Evolutionary conservation across 64 coral and sea anemone genomes (phyloP).

Genomic region (Porites australiensis): DNA sequence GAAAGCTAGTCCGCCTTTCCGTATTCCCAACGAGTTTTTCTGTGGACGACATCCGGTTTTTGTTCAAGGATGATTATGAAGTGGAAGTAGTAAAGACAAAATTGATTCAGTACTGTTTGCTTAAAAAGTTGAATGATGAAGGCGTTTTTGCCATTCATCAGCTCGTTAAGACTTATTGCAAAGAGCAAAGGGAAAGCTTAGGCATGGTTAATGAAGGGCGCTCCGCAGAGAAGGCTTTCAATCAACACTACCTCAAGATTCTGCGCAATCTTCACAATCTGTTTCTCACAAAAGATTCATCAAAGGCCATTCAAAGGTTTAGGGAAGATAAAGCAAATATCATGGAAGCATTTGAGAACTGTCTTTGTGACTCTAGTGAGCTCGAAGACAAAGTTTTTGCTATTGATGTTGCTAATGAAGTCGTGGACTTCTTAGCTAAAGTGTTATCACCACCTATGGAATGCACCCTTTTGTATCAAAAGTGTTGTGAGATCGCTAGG

Average conservation of each 20-base stretch:
- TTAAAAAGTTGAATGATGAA: not conserved
- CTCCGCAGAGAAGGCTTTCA: not conserved
- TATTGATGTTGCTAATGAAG: slow-evolving; percentile 8
- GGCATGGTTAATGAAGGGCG: not conserved
- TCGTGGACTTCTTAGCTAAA: slow-evolving; percentile 18
- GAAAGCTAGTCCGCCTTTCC: not conserved
- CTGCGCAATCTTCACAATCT: not conserved
- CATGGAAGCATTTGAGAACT: slow-evolving; percentile 23
- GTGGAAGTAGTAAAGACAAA: not conserved
- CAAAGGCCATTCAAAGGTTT: not conserved
- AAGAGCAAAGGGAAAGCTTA: not conserved
- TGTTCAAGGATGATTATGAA: not conserved
- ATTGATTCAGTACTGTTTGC: not conserved
- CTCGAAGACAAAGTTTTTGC: not conserved
- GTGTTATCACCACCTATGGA: not conserved
- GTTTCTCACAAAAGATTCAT: slow-evolving; percentile 17
- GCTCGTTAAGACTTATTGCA: not conserved
- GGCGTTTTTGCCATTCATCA: not conserved
- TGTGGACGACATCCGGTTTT: not conserved
- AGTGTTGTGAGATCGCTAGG: not conserved
- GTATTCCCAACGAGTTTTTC: slow-evolving; percentile 14
- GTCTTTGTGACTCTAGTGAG: not conserved
- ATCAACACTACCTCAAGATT: not conserved
- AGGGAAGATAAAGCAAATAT: slow-evolving; percentile 2
- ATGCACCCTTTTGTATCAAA: not conserved